A percentile compares a stretch with the other conserved stretches of the same genome.
phyloP scores from a whole-genome alignment of 1,140 invertebrate species.

The Teleopsis dalmanni region DNA sequence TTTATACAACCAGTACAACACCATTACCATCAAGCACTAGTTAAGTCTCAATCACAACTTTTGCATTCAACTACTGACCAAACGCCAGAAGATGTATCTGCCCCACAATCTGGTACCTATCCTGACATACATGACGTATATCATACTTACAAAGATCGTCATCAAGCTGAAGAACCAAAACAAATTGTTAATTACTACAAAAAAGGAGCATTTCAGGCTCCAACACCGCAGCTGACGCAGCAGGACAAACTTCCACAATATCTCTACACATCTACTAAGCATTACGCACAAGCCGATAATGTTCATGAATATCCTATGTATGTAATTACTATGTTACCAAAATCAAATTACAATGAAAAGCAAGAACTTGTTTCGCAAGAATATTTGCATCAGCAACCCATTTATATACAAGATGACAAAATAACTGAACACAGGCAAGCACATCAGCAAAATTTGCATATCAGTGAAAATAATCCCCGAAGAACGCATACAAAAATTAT shows the following conservation, averaged over 20 bases:
- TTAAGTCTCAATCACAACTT: neutral
- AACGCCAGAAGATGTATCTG: slow-evolving; percentile 15
- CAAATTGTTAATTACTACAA: no score
- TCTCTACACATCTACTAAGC: slow-evolving; percentile 4
- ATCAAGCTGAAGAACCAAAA: slow-evolving; percentile 11
- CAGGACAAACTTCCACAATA: slow-evolving; percentile 27
- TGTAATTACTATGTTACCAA: slow-evolving; percentile 29
- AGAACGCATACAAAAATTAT: slow-evolving; percentile 39
- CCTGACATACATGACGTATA: slow-evolving; percentile 38
- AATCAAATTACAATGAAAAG: neutral
- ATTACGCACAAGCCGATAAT: neutral
- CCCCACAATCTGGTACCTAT: slow-evolving; percentile 25
- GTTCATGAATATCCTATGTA: slow-evolving; percentile 32
- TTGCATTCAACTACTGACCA: slow-evolving; percentile 2
- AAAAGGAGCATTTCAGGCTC: no score
- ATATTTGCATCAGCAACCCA: slow-evolving; percentile 13
- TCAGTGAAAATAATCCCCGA: slow-evolving; percentile 38
- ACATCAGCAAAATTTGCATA: slow-evolving; percentile 11
- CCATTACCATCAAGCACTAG: slow-evolving; percentile 16
- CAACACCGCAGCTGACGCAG: slow-evolving; percentile 17
- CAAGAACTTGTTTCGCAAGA: neutral
- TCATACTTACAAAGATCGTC: slow-evolving; percentile 33
- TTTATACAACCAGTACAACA: neutral
- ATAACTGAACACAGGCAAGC: neutral
- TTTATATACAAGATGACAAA: slow-evolving; percentile 33